Evolutionary conservation across 2,888 invertebrate species (phyloP).

Genomic region (Timandra comae): DNA sequence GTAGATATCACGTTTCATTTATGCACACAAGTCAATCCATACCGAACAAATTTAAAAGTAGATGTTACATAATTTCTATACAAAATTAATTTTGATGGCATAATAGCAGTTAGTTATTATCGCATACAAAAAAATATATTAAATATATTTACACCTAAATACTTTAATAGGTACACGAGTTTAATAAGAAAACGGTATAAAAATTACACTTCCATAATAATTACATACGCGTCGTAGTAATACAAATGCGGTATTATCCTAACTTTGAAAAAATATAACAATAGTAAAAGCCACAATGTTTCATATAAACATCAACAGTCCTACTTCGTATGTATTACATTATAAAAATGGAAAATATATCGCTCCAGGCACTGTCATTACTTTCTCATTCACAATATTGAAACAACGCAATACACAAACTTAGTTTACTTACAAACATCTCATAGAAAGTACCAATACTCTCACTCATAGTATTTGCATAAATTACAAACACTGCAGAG

Average conservation of each 20-base stretch:
- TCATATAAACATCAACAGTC: slow-evolving; percentile 56
- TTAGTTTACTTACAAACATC: slow-evolving; percentile 17
- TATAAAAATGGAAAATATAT: slow-evolving; percentile 56
- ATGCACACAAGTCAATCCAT: slow-evolving; percentile 73
- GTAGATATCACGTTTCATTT: slow-evolving; percentile 76
- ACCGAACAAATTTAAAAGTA: slow-evolving; percentile 50
- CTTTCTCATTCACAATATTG: slow-evolving; percentile 34
- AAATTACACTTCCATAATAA: slow-evolving; percentile 71
- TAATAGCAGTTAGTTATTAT: slow-evolving; percentile 67
- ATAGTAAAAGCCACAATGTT: slow-evolving; percentile 68
- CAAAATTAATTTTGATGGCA: slow-evolving; percentile 67
- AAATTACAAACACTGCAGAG: slow-evolving; percentile 64
- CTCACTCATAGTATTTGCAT: slow-evolving; percentile 63
- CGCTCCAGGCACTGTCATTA: slow-evolving; percentile 64
- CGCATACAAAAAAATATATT: slow-evolving; percentile 72
- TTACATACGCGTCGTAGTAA: slow-evolving; percentile 65
- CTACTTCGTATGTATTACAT: slow-evolving; percentile 42
- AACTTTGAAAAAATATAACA: slow-evolving; percentile 73
- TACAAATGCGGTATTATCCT: slow-evolving; percentile 70
- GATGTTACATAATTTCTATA: slow-evolving; percentile 62
- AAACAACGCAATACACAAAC: slow-evolving; percentile 12
- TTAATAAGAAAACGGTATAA: slow-evolving; percentile 76
- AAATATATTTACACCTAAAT: slow-evolving; percentile 71
- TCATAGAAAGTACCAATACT: slow-evolving; percentile 52
- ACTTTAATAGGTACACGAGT: slow-evolving; percentile 71